Base-by-base conservation (phyloP, 2,113 vertebrate genomes). In the Benitochromis conjunctus region DNA sequence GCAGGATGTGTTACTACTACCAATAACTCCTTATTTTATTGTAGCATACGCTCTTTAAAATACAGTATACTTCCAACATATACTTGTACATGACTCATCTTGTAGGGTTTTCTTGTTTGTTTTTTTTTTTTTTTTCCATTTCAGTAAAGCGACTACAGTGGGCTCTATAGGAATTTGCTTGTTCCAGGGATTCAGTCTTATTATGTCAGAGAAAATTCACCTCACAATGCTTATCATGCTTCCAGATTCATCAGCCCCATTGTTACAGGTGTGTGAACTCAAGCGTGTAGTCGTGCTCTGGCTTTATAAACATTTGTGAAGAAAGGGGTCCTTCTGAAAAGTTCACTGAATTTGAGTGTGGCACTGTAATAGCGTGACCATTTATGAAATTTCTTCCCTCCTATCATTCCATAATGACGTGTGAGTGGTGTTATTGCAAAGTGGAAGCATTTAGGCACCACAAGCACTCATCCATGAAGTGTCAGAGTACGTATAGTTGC, bases 121-220 rank as follows among this genome's bases (percentile, higher is more conserved):
- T 71, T 71, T 18, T 54, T 76, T 51, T 31, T 29, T 62, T n/a
- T 21, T 1, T n/a, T 26, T 24, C 55, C 16, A 14, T 51, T 51
- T 57, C 24, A 12, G 3, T 3, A 24, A 13, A 74, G 6, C 2
- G 12, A 3, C 21, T 24, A 43, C 11, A 55, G 4, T 18, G 9
- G 46, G 19, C 43, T 77, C 13, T 83, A 64, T 64, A 77, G 48
- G 77, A 51, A 7, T 38, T 38, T 79, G 10, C 7, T 26, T 48
- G 19, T 16, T 57, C 21, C 51, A 19, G 26, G 51, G 26, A 31
- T 11, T 34, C n/a, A 24, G 57, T 82, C 5, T 74, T 69, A 16
- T 81, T 38, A 82, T 83, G 81, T 54, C 86, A 56, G 19, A 82
- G 60, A 74, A 82, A 76, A 66, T 92, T 86, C 84, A 88, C 85